Conservation (phyloP, 2,797 vertebrate species). For the Alca torda region DNA sequence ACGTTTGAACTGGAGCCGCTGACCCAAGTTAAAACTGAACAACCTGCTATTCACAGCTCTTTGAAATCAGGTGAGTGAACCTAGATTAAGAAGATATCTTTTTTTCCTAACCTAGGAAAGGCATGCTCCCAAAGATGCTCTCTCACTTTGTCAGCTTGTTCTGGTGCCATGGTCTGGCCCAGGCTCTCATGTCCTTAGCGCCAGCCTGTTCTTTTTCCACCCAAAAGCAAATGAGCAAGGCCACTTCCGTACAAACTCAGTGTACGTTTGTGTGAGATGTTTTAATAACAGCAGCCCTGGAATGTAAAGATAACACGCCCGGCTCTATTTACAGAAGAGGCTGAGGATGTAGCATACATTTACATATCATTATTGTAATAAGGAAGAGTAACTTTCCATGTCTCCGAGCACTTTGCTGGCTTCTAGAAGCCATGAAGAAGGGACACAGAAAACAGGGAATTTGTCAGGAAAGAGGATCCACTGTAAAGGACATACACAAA, state of each 20-base stretch:
- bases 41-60: background rate
- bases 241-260: background rate
- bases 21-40: background rate
- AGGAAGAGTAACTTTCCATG: conserved; percentile 35
- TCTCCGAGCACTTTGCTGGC: background rate
- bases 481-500: background rate
- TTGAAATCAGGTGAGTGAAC: conserved; percentile 8
- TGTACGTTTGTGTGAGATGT: background rate
- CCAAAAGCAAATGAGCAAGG: background rate
- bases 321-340: conserved; percentile 39
- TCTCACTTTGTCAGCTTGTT: background rate
- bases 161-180: background rate
- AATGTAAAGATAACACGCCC: background rate
- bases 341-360: conserved; percentile 45
- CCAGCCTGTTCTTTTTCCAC: background rate
- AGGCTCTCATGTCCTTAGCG: background rate
- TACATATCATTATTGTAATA: conserved; percentile 37
- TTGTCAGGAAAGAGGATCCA: background rate
- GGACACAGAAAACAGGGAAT: background rate
- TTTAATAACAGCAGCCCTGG: conserved; percentile 22
- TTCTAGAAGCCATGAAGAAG: background rate
- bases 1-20: background rate
- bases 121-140: background rate
- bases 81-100: background rate
- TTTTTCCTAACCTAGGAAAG: background rate